Evolutionary conservation across 2,888 invertebrate species (phyloP).

Genomic region (Pollenia amentaria): DNA sequence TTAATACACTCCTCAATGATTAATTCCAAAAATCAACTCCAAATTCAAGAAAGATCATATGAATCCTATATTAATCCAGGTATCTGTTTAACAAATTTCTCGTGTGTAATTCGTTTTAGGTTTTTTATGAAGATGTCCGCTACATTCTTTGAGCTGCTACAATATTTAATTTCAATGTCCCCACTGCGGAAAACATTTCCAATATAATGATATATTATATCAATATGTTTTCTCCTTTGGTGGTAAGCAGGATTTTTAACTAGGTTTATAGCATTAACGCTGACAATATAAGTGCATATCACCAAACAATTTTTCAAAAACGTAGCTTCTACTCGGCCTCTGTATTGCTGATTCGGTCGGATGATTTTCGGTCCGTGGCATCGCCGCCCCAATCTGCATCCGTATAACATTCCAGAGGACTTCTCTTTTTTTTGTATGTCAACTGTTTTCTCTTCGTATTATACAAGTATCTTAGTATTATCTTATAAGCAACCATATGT

Average conservation of each 20-base stretch:
- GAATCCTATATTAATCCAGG: too few species aligned
- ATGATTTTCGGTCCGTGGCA: background rate
- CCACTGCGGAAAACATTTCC: conserved; percentile 10
- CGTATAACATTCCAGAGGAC: background rate
- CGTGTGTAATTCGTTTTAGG: background rate
- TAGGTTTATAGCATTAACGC: conserved; percentile 36
- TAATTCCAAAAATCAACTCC: too few species aligned
- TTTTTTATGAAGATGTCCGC: conserved; percentile 1
- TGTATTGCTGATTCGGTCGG: conserved; percentile 54
- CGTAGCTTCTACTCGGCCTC: conserved; percentile 71
- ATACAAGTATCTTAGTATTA: background rate
- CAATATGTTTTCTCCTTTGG: conserved; percentile 71
- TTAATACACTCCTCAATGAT: too few species aligned
- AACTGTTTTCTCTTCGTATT: background rate
- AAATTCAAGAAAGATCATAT: too few species aligned
- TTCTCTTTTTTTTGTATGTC: background rate
- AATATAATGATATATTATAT: conserved; percentile 3
- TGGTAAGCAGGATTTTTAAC: conserved; percentile 67
- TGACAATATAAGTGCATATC: conserved; percentile 1
- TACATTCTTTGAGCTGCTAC: conserved; percentile 25
- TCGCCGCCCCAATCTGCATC: conserved; percentile 1
- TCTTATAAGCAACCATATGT: conserved; percentile 20
- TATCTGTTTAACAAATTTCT: too few species aligned
- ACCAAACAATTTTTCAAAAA: conserved; percentile 43
- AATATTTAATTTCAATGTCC: conserved; percentile 29